Evolutionary conservation across 2,888 invertebrate species (phyloP).

Genomic region (Eupithecia centaureata): DNA sequence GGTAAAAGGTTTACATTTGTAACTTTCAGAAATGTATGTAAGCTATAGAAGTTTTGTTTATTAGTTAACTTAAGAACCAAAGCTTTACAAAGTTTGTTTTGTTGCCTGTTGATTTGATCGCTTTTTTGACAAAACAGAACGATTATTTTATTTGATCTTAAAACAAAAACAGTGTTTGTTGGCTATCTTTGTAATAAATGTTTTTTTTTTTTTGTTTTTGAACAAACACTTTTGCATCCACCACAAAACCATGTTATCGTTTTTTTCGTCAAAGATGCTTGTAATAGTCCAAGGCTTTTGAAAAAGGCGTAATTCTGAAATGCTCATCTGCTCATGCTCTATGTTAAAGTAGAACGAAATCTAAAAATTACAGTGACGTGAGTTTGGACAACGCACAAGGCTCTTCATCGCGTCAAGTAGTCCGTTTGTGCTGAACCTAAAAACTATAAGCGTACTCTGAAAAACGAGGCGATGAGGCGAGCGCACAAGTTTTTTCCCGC

Average conservation of each 20-base stretch:
- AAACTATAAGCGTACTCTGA: constrained; percentile 45
- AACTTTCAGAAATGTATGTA: not conserved
- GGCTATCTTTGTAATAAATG: too few relatives aligned
- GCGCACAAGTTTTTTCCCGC: constrained; percentile 62
- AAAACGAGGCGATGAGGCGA: constrained; percentile 57
- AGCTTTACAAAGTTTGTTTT: too few relatives aligned
- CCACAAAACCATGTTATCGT: not conserved
- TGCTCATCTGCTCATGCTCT: too few relatives aligned
- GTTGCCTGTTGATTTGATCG: too few relatives aligned
- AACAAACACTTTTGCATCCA: not conserved
- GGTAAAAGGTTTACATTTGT: not conserved
- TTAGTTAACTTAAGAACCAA: not conserved
- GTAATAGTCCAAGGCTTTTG: too few relatives aligned
- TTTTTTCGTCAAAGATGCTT: not conserved
- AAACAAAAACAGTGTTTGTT: too few relatives aligned
- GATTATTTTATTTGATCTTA: too few relatives aligned
- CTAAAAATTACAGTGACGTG: not conserved
- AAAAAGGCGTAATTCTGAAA: too few relatives aligned
- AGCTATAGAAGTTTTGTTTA: not conserved
- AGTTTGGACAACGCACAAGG: not conserved
- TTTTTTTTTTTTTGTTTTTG: too few relatives aligned
- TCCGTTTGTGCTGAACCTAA: not conserved
- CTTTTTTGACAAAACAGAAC: too few relatives aligned
- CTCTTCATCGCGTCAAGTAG: not conserved
- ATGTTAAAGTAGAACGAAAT: not conserved